These are phyloP conservation scores for Rhegmatorhina hoffmannsi DNA, from an alignment of 2,113 vertebrate genomes.

Conservation along the genomic window DNA sequence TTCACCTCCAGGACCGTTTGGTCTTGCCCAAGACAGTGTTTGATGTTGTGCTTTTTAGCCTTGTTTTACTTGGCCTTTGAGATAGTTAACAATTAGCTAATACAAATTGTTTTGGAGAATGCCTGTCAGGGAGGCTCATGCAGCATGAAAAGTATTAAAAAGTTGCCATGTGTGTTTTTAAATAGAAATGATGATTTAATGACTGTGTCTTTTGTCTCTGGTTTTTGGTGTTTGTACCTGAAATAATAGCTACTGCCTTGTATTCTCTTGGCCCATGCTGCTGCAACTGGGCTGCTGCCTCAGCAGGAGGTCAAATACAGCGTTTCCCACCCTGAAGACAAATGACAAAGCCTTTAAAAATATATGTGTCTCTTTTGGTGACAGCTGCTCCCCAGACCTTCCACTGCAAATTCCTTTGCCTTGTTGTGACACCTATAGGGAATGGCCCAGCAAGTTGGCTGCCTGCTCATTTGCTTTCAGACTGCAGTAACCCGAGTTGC, in stretches of 20 bases:
- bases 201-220: not conserved
- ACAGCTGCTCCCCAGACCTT: slow-evolving; percentile 39
- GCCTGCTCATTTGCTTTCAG: slow-evolving; percentile 5
- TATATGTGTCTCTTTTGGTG: not conserved
- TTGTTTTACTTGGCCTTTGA: not conserved
- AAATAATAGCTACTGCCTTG: slow-evolving; percentile 11
- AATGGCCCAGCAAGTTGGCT: slow-evolving; percentile 21
- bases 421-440: not conserved
- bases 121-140: not conserved
- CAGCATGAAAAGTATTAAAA: not conserved
- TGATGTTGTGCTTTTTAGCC: not conserved
- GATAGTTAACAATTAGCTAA: not conserved
- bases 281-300: slow-evolving; percentile 13
- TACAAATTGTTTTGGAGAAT: not conserved
- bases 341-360: slow-evolving; percentile 38
- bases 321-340: slow-evolving; percentile 10
- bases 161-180: not conserved
- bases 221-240: slow-evolving; percentile 26
- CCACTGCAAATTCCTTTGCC: not conserved
- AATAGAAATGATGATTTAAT: not conserved
- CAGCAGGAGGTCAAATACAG: slow-evolving; percentile 10
- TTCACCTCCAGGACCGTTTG: not conserved
- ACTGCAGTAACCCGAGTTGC: not conserved
- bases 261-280: not conserved
- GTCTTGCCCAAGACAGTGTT: not conserved